Base-by-base conservation (phyloP, 2,797 vertebrate genomes). In the Neomorphus geoffroyi region DNA sequence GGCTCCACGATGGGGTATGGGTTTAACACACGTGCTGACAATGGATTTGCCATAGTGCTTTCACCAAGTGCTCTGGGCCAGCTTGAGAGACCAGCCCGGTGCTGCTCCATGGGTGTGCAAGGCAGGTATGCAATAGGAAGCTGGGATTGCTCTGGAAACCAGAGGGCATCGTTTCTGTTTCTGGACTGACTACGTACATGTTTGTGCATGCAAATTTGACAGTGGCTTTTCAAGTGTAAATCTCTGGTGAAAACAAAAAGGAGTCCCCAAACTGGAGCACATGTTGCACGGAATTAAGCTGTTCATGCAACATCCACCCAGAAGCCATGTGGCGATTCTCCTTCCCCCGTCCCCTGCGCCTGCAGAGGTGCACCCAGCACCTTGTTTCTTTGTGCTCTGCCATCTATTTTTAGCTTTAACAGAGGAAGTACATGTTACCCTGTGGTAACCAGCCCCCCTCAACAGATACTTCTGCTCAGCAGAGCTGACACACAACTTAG, bases 151-250 rank as follows among this genome's bases (percentile, higher is more conserved):
- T 80, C 75, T 75, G 84, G 33, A 41, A 75, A 92, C n/a, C 82
- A 23, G 50, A 69, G 61, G 84, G 80, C 79, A 93, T 60, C 61
- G 4, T 51, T 66, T 71, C 82, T 62, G 46, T 4, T 37, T 3
- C 93, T 56, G 77, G 87, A 27, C 50, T 6, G 30, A 17, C 18
- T 18, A 39, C 0, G 13, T 17, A 8, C 73, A 65, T 26, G 84
- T 75, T 84, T 54, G 66, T 4, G n/a, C 92, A 89, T 86, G 93
- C 93, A 88, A 85, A 94, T 95, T 39, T 56, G 86, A 70, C 72
- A 56, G 92, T 5, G 89, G 75, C 96, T 97, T 95, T 93, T 96
- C 92, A 92, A 94, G 95, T 83, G 96, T 94, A 93, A 95, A 95
- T 91, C 69, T 69, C 53, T 50, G 2, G 35, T 2, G 56, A 15